Conservation (phyloP, 1,140 invertebrate species). For the Penaeus vannamei region DNA sequence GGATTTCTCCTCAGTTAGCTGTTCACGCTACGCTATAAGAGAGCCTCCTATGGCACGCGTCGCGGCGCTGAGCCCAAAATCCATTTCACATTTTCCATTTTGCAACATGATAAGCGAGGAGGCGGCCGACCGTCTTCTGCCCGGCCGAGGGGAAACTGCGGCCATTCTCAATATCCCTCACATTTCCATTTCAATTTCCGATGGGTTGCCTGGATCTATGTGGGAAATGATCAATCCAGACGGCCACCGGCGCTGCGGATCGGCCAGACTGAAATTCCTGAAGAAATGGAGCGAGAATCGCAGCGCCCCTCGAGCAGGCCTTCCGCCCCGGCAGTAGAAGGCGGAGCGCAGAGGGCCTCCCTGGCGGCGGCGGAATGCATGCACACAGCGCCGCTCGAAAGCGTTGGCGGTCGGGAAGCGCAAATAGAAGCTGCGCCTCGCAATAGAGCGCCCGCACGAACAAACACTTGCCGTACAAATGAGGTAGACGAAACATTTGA, state of each 20-base stretch:
- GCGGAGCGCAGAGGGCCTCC: not conserved
- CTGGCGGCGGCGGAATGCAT: not conserved
- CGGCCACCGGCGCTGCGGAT: not conserved
- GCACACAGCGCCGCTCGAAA: not conserved
- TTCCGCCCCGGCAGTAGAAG: not conserved
- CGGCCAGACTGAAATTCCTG: not conserved
- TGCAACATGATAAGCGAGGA: no score
- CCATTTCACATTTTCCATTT: no score
- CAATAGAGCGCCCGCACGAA: not conserved
- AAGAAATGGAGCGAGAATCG: no score
- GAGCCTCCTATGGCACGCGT: no score
- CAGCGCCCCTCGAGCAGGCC: not conserved
- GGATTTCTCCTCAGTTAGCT: no score
- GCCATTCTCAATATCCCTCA: slow-evolving; percentile 64
- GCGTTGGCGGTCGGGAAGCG: not conserved
- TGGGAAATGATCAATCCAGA: slow-evolving; percentile 62
- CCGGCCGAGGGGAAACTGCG: slow-evolving; percentile 43
- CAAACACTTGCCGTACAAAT: slow-evolving; percentile 31
- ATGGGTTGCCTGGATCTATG: slow-evolving; percentile 56
- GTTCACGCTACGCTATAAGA: no score
- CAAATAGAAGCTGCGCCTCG: not conserved
- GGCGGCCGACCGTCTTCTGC: slow-evolving; percentile 16
- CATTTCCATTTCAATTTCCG: slow-evolving; percentile 65
- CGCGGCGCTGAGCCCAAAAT: no score
- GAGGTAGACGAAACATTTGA: slow-evolving; percentile 31